Base-by-base conservation (phyloP, 1,140 invertebrate genomes). In the Zaprionus lachaisei region DNA sequence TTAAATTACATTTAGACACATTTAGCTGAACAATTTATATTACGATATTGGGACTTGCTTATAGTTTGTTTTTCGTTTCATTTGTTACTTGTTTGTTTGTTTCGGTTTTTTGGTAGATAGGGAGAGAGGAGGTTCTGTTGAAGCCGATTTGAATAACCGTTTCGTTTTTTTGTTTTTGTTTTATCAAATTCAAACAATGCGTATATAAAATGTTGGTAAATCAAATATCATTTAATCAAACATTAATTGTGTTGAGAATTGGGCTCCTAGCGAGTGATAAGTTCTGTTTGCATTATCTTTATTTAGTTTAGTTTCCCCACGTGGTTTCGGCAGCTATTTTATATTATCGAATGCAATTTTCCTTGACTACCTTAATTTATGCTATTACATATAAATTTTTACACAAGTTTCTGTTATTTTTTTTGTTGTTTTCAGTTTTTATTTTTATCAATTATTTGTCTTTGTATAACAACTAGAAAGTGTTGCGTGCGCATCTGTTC, bases 391-490 rank as follows among this genome's bases (percentile, higher is more conserved):
- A 74, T 90, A 85, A 81, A 81, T 90, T 84, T 89, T 73, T 90
- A 82, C 79, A 90, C 71, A 76, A 83, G 67, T 51, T 22, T 71
- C 38, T 71, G 31, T 5, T 56, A 28, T 57, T 58, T 24, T 24
- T 63, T 47, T 44, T 56, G 41, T 24, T 31, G 6, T 41, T 14
- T 56, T 31, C 6, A 44, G 41, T 44, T 44, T 44, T 17, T 44
- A n/a, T 58, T 17, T 34, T 37, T 37, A 58, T 58, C 17, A 82
- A 73, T 90, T 85, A 90, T 89, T 90, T 90, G 85, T 90, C 85
- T 90, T 90, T 90, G 85, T 85, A 82, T 90, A 85, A 90, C 79
- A 81, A 90, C 85, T 90, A 89, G 84, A 90, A 86, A 77, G 77
- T 75, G 79, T 72, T 75, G 68, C 68, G 55, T 72, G 61, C 47